Conservation (phyloP, 2,888 invertebrate genomes). For the Drosophila picticornis region DNA sequence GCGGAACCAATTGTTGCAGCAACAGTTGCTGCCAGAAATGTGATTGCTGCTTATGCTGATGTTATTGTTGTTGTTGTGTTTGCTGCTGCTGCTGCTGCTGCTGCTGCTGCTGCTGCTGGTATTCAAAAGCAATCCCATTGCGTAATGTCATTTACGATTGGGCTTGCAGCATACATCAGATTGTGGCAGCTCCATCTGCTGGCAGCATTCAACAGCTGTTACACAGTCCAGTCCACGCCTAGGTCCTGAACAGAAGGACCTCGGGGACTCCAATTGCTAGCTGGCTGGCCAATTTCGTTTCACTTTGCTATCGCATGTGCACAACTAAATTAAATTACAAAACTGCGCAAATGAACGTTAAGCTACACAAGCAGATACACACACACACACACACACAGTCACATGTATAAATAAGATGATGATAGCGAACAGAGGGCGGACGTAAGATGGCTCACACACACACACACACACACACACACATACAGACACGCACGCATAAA, state of each 20-base stretch:
- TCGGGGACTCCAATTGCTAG: conserved; percentile 18
- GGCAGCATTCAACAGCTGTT: conserved; percentile 67
- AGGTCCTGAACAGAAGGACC: conserved; percentile 9
- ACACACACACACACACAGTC: not conserved
- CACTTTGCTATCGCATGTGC: conserved; percentile 42
- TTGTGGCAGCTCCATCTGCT: conserved; percentile 44
- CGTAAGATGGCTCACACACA: conserved; percentile 14
- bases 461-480: not conserved
- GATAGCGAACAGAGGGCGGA: not conserved
- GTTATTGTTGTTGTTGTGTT: not conserved
- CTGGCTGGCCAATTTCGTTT: conserved; percentile 49
- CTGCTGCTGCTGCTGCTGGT: conserved; percentile 1
- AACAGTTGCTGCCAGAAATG: conserved; percentile 21
- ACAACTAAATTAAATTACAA: conserved; percentile 73
- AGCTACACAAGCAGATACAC: conserved; percentile 28
- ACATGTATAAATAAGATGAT: not conserved
- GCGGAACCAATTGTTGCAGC: conserved; percentile 42
- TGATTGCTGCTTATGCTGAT: conserved; percentile 8
- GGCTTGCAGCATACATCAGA: conserved; percentile 40
- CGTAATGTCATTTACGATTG: conserved; percentile 76
- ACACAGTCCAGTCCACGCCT: conserved; percentile 29
- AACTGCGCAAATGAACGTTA: conserved; percentile 54
- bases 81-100: conserved; percentile 1
- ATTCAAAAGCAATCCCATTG: conserved; percentile 36
- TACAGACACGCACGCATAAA: conserved; percentile 20